Evolutionary conservation across 2,888 invertebrate species (phyloP).

Genomic region (Ptychoptera albimana): DNA sequence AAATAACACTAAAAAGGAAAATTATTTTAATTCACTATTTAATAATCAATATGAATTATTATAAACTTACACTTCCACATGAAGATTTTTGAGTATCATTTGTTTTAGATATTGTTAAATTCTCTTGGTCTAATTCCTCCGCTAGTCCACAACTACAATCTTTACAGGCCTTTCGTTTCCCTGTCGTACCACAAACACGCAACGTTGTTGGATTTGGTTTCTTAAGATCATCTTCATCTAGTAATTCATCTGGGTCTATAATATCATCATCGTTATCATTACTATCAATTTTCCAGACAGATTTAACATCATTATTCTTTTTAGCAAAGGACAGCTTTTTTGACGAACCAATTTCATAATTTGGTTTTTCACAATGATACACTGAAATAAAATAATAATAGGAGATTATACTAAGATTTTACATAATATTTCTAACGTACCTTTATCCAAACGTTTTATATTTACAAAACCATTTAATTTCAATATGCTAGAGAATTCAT

Average conservation of each 20-base stretch:
- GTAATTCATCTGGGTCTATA: slow-evolving; percentile 73
- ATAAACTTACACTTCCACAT: slow-evolving; percentile 81
- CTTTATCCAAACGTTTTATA: slow-evolving; percentile 18
- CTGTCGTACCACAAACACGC: slow-evolving; percentile 76
- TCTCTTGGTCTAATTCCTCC: slow-evolving; percentile 67
- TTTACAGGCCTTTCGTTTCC: slow-evolving; percentile 91
- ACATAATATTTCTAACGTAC: slow-evolving; percentile 13
- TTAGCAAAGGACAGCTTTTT: slow-evolving; percentile 34
- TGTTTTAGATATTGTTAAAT: slow-evolving; percentile 26
- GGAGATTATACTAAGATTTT: slow-evolving; percentile 6
- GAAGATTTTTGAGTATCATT: slow-evolving; percentile 60
- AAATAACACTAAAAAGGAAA: slow-evolving; percentile 69
- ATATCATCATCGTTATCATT: slow-evolving; percentile 54
- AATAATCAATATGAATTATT: neutral
- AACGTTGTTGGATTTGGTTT: slow-evolving; percentile 74
- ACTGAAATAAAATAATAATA: slow-evolving; percentile 22
- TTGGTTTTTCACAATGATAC: slow-evolving; percentile 44
- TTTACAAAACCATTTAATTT: slow-evolving; percentile 48
- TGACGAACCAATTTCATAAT: slow-evolving; percentile 55
- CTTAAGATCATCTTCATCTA: slow-evolving; percentile 78
- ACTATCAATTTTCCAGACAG: slow-evolving; percentile 63
- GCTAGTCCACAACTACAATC: slow-evolving; percentile 96
- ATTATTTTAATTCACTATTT: slow-evolving; percentile 3
- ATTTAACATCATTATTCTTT: slow-evolving; percentile 16
- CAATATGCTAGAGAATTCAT: slow-evolving; percentile 33